These are phyloP conservation scores for Salticus scenicus DNA, from an alignment of 2,888 invertebrate genomes.

Conservation along the genomic window DNA sequence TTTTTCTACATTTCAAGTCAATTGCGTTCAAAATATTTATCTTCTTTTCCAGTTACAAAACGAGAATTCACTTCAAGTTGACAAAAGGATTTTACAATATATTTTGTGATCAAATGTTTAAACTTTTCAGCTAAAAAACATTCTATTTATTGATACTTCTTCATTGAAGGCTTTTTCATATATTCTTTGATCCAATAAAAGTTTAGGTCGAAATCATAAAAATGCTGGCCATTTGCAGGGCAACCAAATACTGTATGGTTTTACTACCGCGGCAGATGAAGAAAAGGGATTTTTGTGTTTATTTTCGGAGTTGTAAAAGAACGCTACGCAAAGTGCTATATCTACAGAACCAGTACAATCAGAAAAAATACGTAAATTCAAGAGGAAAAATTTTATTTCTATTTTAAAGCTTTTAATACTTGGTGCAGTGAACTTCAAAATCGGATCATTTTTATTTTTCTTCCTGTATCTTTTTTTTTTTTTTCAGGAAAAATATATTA, in stretches of 20 bases:
- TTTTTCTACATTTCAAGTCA: no score
- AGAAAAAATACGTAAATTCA: neutral
- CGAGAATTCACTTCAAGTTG: neutral
- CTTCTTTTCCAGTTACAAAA: no score
- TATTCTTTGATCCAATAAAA: conserved; percentile 53
- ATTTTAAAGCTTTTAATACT: conserved; percentile 1
- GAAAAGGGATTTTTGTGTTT: conserved; percentile 16
- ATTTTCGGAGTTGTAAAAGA: conserved; percentile 43
- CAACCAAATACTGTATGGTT: conserved; percentile 33
- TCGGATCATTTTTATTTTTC: neutral
- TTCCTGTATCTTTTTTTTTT: no score
- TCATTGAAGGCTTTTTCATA: conserved; percentile 34
- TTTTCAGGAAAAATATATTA: no score
- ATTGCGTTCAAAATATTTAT: no score
- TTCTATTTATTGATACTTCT: conserved; percentile 44
- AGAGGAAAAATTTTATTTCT: neutral
- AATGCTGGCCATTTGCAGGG: conserved; percentile 18
- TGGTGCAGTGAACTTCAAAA: neutral
- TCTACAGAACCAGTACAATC: neutral
- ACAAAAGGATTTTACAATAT: neutral
- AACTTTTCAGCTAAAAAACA: neutral
- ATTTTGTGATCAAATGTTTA: neutral
- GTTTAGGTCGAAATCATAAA: conserved; percentile 56
- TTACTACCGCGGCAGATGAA: conserved; percentile 49
- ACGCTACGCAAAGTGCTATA: neutral